Base-by-base conservation (phyloP, 2,113 vertebrate species). In the Gobiocypris rarus region DNA sequence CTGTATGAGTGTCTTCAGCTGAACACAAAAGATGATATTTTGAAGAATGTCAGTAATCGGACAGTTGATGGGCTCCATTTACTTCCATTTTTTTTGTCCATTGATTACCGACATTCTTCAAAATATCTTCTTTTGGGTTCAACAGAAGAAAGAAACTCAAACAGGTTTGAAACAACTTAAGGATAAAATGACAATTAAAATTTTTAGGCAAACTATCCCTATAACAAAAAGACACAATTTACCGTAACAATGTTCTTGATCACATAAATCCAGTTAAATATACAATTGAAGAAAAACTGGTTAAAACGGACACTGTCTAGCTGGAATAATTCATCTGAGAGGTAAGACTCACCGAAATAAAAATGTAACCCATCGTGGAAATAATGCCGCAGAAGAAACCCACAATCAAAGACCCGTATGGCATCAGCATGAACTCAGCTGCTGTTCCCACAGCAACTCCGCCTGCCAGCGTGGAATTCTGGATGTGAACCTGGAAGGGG, bases 361-460 rank as follows among this genome's bases (percentile, higher is more conserved):
- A 98, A 84, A 95, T 89, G 67, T 96, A 99, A 13, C 98, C 98
- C 80, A 98, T 86, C 0, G 97, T 98, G 69, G 97, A 98, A 84
- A 98, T 50, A 7, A 96, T 86, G 41, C 98, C 97, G 24, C 96
- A 97, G 92, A 93, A 89, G 91, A 96, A 96, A 2, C 98, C 98
- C 0, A 98, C 95, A 0, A 99, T 96, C 77, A 99, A 94, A 88
- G 96, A 92, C 4, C 97, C 98, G 0, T 99, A 99, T 0, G 97
- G 96, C 86, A 93, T 96, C 89, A 99, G 93, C 96, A 98, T 97
- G 94, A 99, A 97, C 92, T 99, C 97, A 0, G 96, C 97, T 0
- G 97, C 95, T 0, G 98, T 98, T 86, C 98, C 98, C 85, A 98
- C 96, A 0, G 96, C 98, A 83, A 99, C 98, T 0, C 98, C 98